phyloP scores from a whole-genome alignment of 2,888 invertebrate genomes.

The Cataglyphis altisquamis region DNA sequence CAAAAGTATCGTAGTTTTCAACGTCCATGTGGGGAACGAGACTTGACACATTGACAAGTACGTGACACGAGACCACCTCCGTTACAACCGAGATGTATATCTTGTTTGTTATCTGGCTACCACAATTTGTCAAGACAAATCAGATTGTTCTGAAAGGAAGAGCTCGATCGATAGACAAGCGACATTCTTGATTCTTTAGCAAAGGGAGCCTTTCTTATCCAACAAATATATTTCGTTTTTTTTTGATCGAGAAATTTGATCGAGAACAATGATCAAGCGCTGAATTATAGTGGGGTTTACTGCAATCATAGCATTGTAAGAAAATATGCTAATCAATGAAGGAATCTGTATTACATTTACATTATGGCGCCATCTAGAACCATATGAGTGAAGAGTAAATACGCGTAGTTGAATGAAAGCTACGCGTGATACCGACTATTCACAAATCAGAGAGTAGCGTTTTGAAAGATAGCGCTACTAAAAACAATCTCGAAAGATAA shows the following conservation, averaged over 20 bases:
- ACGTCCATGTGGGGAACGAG: constrained; percentile 55
- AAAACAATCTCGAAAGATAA: background rate
- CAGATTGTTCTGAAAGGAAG: constrained; percentile 60
- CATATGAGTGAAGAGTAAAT: constrained; percentile 31
- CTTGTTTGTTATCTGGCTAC: constrained; percentile 71
- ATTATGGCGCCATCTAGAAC: constrained; percentile 64
- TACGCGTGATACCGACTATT: constrained; percentile 40
- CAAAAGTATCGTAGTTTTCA: constrained; percentile 57
- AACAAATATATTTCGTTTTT: background rate
- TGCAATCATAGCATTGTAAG: background rate
- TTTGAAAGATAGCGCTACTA: background rate
- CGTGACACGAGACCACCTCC: constrained; percentile 77
- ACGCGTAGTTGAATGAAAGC: background rate
- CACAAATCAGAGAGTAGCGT: constrained; percentile 32
- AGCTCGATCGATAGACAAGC: constrained; percentile 62
- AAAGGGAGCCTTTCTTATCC: background rate
- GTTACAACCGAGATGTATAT: constrained; percentile 70
- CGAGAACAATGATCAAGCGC: constrained; percentile 14
- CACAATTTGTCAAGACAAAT: constrained; percentile 79
- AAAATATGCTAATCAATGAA: constrained; percentile 28
- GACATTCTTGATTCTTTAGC: constrained; percentile 24
- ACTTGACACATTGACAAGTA: constrained; percentile 75
- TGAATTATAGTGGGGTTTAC: background rate
- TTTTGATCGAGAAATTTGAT: constrained; percentile 15
- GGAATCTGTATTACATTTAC: constrained; percentile 39